Base-by-base conservation (phyloP, 2,113 vertebrate genomes). In the Entomyzon cyanotis region DNA sequence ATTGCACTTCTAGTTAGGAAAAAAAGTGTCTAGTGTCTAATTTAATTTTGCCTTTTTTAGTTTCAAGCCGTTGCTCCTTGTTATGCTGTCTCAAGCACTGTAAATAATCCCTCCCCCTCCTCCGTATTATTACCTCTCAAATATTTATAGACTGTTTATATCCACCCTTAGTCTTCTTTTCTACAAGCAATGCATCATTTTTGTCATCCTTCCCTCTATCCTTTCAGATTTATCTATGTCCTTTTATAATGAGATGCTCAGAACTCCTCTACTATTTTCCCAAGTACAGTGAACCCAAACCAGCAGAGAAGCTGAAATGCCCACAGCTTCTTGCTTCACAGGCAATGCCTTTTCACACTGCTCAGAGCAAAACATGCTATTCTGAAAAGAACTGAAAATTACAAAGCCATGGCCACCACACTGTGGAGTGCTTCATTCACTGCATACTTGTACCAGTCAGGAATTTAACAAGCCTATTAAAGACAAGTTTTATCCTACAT, bases 131-230 rank as follows among this genome's bases (percentile, higher is more conserved):
- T 97, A 97, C 97, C 97, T 96, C 95, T 98, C 97, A 97, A 96
- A 97, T 98, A 98, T 98, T 98, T 98, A 98, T 98, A 98, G 97
- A 98, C 97, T 96, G 96, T 98, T 98, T 97, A 98, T 97, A 97
- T 94, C 91, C 85, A 97, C 87, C 95, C 94, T 90, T 93, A 97
- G 92, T 97, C 97, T 98, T 95, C 95, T 97, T 96, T 96, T 96
- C 96, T 97, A 97, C 80, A 93, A 96, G 94, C 49, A 90, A 44
- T 98, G 91, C 85, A 98, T 98, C 97, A 98, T 88, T 97, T 98
- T 97, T 97, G 98, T 96, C 97, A 97, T 84, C 92, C 77, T 97
- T 97, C 96, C 64, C 84, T 96, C 88, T 95, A 97, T 96, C 94
- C 92, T 96, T 96, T 95, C 89, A 94, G 92, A 95, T 97, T 98